phyloP scores from a whole-genome alignment of 35 echinoderm and acorn worm species.

The Patiria miniata region DNA sequence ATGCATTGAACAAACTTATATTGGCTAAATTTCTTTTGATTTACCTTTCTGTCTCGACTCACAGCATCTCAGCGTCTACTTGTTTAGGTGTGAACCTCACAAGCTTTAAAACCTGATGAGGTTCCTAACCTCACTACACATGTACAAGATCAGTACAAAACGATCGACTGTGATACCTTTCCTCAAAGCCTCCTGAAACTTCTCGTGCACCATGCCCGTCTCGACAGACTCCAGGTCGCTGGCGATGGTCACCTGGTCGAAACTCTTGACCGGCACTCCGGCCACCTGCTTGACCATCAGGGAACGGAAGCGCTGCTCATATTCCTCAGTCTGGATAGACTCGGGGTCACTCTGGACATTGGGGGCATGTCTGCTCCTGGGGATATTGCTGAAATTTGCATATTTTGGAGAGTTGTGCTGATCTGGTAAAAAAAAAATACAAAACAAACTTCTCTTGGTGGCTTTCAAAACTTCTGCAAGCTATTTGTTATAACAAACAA shows the following conservation, averaged over 20 bases:
- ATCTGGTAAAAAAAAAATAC: neutral
- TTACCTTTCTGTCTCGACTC: too few species aligned
- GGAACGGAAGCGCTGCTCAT: constrained; percentile 74
- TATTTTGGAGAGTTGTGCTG: constrained; percentile 6
- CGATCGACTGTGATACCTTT: too few species aligned
- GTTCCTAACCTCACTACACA: too few species aligned
- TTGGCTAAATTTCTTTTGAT: too few species aligned
- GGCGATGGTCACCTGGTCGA: constrained; percentile 70
- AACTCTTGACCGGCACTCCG: constrained; percentile 67
- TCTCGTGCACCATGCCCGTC: constrained; percentile 46
- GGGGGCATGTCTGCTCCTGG: neutral
- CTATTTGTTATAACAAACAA: too few species aligned
- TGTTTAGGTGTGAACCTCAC: too few species aligned
- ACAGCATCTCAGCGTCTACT: too few species aligned
- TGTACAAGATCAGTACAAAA: too few species aligned
- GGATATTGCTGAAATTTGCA: neutral
- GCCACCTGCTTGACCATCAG: constrained; percentile 92
- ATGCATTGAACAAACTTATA: too few species aligned
- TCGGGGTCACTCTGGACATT: constrained; percentile 52
- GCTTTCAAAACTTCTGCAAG: too few species aligned
- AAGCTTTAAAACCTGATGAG: too few species aligned
- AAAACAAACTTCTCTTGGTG: too few species aligned
- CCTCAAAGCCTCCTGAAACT: constrained; percentile 51
- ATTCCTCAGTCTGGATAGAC: constrained; percentile 93
- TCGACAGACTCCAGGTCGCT: constrained; percentile 91